phyloP scores from a whole-genome alignment of 2,888 invertebrate species.

The Cosmia pyralina region DNA sequence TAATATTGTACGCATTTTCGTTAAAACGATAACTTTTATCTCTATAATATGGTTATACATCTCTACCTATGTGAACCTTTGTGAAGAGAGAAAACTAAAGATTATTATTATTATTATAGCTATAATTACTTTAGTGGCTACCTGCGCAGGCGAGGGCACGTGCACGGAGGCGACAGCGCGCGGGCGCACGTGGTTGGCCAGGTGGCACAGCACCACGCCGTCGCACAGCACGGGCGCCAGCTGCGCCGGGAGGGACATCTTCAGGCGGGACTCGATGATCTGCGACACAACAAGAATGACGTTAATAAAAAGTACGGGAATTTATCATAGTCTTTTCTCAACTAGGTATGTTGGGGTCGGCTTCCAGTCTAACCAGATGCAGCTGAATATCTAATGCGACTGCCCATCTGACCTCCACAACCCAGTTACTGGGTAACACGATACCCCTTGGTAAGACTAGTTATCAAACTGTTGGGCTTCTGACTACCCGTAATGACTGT shows the following conservation, averaged over 20 bases:
- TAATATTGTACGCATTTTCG: neutral
- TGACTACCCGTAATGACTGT: too few relatives aligned
- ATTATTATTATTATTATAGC: neutral
- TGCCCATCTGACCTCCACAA: too few relatives aligned
- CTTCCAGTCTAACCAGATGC: too few relatives aligned
- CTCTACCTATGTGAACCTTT: neutral
- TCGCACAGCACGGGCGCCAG: constrained; percentile 96
- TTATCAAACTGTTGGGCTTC: too few relatives aligned
- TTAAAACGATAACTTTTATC: neutral
- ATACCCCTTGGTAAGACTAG: too few relatives aligned
- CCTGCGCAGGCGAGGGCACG: constrained; percentile 97
- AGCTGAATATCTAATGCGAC: too few relatives aligned
- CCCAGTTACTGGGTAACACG: too few relatives aligned
- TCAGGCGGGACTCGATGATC: constrained; percentile 97
- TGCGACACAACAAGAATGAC: constrained; percentile 72
- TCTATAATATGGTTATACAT: neutral
- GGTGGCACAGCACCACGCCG: constrained; percentile 98
- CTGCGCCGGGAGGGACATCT: constrained; percentile 96
- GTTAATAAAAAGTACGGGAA: constrained; percentile 40
- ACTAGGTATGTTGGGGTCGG: too few relatives aligned
- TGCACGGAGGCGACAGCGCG: constrained; percentile 98
- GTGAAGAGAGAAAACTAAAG: neutral
- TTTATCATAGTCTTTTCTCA: too few relatives aligned
- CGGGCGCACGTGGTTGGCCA: constrained; percentile 97
- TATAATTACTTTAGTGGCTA: constrained; percentile 70